Percentiles rank a stretch among this genome's conserved stretches.
These are phyloP conservation scores for Scolanthus callimorphus DNA, from an alignment of 92 coral and sea anemone genomes.

Conservation along the genomic window DNA sequence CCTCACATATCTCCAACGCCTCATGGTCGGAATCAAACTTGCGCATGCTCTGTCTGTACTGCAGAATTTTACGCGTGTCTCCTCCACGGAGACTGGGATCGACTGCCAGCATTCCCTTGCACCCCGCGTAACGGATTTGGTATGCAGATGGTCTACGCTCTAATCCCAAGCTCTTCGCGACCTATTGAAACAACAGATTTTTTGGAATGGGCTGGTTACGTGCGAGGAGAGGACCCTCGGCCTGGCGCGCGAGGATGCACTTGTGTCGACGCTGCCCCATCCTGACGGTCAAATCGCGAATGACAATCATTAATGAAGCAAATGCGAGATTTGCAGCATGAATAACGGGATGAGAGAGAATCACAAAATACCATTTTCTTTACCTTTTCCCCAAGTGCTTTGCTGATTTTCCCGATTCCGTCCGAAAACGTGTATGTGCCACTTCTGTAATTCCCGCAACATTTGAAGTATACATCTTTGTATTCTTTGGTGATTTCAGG, in stretches of 20 bases:
- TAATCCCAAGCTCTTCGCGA: slow-evolving; percentile 64
- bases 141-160: slow-evolving; percentile 72
- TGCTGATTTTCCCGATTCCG: slow-evolving; percentile 86
- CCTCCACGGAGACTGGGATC: slow-evolving; percentile 68
- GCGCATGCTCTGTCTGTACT: slow-evolving; percentile 78
- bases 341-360: no score
- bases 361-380: neutral
- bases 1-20: slow-evolving; percentile 79
- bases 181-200: slow-evolving; percentile 44
- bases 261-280: no score
- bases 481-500: slow-evolving; percentile 50
- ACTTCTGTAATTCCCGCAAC: slow-evolving; percentile 34
- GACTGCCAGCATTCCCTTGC: slow-evolving; percentile 88
- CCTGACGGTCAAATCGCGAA: no score
- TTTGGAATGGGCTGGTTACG: no score
- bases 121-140: slow-evolving; percentile 89
- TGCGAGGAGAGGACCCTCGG: no score
- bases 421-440: slow-evolving; percentile 90
- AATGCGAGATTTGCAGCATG: no score
- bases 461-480: slow-evolving; percentile 39
- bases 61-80: slow-evolving; percentile 47
- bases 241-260: no score
- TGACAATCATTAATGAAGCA: no score
- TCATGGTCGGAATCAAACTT: slow-evolving; percentile 70
- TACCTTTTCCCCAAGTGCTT: slow-evolving; percentile 74